Evolutionary conservation across 1,140 invertebrate genomes (phyloP).

Genomic region (Drosophila lacertosa): DNA sequence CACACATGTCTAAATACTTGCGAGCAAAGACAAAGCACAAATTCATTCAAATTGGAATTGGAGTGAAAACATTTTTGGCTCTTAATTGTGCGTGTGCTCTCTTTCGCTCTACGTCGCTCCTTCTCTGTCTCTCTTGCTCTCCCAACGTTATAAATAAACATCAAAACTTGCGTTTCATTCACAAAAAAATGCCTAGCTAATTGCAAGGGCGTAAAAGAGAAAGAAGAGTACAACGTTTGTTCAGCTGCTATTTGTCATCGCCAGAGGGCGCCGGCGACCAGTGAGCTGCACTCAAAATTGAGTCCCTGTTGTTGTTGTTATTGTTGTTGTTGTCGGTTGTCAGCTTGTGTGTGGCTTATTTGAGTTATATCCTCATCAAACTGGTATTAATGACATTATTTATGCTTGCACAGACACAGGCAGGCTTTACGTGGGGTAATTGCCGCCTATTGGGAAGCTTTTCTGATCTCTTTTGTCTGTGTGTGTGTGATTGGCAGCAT

Average conservation of each 20-base stretch:
- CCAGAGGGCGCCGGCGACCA: slow-evolving; percentile 15
- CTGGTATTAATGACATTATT: slow-evolving; percentile 37
- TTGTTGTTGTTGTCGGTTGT: not conserved
- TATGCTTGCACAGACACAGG: slow-evolving; percentile 20
- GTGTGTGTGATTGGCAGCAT: not conserved
- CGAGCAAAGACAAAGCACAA: slow-evolving; percentile 33
- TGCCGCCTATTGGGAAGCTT: slow-evolving; percentile 9
- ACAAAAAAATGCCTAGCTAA: slow-evolving; percentile 21
- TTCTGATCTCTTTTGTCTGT: slow-evolving; percentile 1
- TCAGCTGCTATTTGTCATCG: slow-evolving; percentile 13
- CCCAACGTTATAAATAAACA: slow-evolving; percentile 32
- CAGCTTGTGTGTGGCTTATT: slow-evolving; percentile 10
- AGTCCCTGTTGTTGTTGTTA: no score
- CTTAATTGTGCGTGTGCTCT: slow-evolving; percentile 26
- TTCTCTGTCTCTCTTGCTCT: not conserved
- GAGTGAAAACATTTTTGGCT: slow-evolving; percentile 46
- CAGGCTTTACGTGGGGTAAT: slow-evolving; percentile 2
- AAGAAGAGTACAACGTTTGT: not conserved
- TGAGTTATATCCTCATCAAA: slow-evolving; percentile 39
- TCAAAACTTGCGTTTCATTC: slow-evolving; percentile 38
- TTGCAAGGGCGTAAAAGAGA: not conserved
- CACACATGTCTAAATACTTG: no score
- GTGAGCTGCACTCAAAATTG: not conserved
- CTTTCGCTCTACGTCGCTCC: not conserved
- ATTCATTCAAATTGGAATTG: slow-evolving; percentile 34